Percentiles rank a stretch among this genome's conserved stretches.
Evolutionary conservation across 2,888 invertebrate species (phyloP).

Genomic region (Meghimatium bilineatum): DNA sequence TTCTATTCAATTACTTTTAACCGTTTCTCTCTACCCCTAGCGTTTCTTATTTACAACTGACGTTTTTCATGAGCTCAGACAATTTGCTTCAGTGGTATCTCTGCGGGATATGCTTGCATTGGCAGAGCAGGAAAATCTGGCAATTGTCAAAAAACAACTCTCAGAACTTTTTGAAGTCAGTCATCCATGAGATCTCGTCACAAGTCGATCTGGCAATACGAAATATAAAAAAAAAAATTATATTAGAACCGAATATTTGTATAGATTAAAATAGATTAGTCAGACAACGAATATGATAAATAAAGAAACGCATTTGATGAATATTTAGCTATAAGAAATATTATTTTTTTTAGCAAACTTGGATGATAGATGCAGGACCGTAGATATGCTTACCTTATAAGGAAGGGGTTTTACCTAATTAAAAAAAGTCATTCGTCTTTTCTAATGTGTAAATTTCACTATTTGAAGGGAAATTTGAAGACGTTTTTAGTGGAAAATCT

Average conservation of each 20-base stretch:
- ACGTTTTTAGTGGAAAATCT: too few relatives aligned
- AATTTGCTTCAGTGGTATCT: conserved; percentile 8
- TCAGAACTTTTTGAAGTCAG: not conserved
- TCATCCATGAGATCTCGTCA: not conserved
- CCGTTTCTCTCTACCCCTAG: not conserved
- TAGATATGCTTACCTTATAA: too few relatives aligned
- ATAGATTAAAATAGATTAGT: not conserved
- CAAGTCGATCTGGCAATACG: not conserved
- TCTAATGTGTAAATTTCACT: too few relatives aligned
- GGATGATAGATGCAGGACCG: too few relatives aligned
- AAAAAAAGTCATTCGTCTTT: too few relatives aligned
- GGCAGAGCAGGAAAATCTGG: conserved; percentile 14
- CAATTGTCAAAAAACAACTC: conserved; percentile 7
- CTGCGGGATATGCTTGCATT: conserved; percentile 19
- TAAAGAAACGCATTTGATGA: not conserved
- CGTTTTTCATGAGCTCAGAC: conserved; percentile 4
- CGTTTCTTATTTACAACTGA: conserved; percentile 16
- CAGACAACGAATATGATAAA: not conserved
- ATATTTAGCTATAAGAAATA: not conserved
- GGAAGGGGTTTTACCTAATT: too few relatives aligned
- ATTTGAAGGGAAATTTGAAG: too few relatives aligned
- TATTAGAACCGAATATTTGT: not conserved
- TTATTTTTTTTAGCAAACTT: too few relatives aligned
- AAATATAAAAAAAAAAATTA: not conserved
- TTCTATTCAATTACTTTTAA: not conserved